Conservation (phyloP, 2,797 vertebrate species). For the Borostomias antarcticus region DNA sequence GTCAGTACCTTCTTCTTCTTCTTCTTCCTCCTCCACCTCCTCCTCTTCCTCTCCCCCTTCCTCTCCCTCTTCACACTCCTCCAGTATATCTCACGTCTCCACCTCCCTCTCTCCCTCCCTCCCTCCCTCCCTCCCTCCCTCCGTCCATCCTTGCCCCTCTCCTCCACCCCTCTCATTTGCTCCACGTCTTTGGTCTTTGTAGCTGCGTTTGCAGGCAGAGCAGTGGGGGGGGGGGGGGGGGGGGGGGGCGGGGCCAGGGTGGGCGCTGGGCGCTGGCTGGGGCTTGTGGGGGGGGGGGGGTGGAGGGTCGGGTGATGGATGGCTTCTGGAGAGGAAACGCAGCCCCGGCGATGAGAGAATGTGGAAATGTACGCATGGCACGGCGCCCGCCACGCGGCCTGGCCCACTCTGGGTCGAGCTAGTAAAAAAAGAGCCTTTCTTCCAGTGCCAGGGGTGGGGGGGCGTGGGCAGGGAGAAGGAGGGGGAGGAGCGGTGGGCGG, state of each 20-base stretch:
- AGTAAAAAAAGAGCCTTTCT: slow-evolving; percentile 67
- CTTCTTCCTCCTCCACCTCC: slow-evolving; percentile 18
- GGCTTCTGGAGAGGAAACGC: slow-evolving; percentile 72
- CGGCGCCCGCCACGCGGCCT: slow-evolving; percentile 49
- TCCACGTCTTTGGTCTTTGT: slow-evolving; percentile 61
- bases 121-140: slow-evolving; percentile 1
- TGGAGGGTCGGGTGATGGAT: slow-evolving; percentile 57
- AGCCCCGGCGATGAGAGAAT: slow-evolving; percentile 60
- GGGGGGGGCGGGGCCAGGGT: slow-evolving; percentile 36
- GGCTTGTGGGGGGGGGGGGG: slow-evolving; percentile 20
- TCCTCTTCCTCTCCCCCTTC: background rate
- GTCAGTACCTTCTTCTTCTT: slow-evolving; percentile 30
- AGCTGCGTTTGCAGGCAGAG: slow-evolving; percentile 57
- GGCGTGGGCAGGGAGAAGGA: slow-evolving; percentile 43
- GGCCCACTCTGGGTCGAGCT: slow-evolving; percentile 55
- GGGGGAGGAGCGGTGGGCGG: slow-evolving; percentile 50
- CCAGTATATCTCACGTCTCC: too few relatives aligned
- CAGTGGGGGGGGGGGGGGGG: slow-evolving; percentile 18
- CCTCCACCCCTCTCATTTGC: slow-evolving; percentile 11
- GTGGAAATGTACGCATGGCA: slow-evolving; percentile 67
- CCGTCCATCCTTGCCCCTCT: slow-evolving; percentile 33
- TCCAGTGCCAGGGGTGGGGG: slow-evolving; percentile 65
- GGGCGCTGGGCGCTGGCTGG: slow-evolving; percentile 28
- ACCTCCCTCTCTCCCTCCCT: background rate
- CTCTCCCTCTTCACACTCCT: too few relatives aligned